Evolutionary conservation across 2,113 vertebrate genomes (phyloP).

Genomic region (Bombycilla garrulus): DNA sequence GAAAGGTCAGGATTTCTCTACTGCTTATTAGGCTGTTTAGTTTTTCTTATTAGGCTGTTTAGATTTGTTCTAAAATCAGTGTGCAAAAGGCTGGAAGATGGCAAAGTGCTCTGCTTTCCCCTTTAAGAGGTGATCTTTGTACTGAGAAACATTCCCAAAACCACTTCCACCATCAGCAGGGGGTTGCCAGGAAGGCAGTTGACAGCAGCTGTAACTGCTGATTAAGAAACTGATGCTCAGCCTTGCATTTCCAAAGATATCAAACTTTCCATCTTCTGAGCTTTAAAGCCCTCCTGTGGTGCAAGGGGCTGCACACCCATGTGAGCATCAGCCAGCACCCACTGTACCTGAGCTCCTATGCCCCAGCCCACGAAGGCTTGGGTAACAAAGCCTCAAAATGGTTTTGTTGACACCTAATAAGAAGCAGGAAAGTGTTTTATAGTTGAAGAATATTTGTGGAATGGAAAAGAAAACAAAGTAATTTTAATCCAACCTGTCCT

Average conservation of each 20-base stretch:
- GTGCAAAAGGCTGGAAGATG: background rate
- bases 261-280: background rate
- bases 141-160: slow-evolving; percentile 62
- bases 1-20: background rate
- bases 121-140: slow-evolving; percentile 56
- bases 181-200: slow-evolving; percentile 70
- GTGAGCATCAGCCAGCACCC: background rate
- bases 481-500: background rate
- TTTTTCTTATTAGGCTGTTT: background rate
- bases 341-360: background rate
- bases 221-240: slow-evolving; percentile 69
- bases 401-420: background rate
- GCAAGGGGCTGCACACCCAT: background rate
- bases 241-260: slow-evolving; percentile 11
- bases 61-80: background rate
- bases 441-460: background rate
- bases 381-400: background rate
- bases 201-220: slow-evolving; percentile 73
- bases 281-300: background rate
- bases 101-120: background rate
- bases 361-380: rapidly evolving
- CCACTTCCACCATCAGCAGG: slow-evolving; percentile 66
- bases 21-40: background rate
- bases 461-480: background rate
- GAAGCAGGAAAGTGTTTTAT: background rate